Evolutionary conservation across 2,797 vertebrate genomes (phyloP).

Genomic region (Geotrypetes seraphini): DNA sequence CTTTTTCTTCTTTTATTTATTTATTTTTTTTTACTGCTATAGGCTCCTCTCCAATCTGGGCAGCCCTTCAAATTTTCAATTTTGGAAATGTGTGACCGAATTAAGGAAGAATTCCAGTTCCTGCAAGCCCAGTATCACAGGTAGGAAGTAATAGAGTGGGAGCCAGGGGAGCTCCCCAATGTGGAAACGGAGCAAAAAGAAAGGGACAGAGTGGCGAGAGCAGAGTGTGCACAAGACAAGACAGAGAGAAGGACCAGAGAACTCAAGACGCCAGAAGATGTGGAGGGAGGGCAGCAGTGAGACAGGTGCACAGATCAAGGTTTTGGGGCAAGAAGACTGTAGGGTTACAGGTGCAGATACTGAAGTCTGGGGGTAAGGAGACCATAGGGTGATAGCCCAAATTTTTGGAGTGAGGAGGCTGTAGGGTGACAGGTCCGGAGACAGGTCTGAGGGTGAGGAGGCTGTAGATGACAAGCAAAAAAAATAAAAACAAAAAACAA

Average conservation of each 20-base stretch:
- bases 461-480: accelerated
- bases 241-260: no score
- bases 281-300: accelerated
- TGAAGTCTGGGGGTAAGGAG: no score
- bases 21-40: neutral
- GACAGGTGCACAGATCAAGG: no score
- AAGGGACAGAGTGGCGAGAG: no score
- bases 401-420: neutral
- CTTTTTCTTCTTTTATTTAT: no score
- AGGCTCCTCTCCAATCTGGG: conserved; percentile 74
- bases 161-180: neutral
- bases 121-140: conserved; percentile 87
- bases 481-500: no score
- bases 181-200: no score
- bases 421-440: neutral
- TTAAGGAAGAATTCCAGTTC: conserved; percentile 90
- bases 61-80: conserved; percentile 91
- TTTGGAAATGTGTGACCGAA: conserved; percentile 79
- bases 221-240: no score
- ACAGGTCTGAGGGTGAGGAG: neutral
- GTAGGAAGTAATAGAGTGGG: conserved; percentile 23
- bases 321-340: neutral
- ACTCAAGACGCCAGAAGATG: neutral
- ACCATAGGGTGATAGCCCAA: no score
- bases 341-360: neutral